Evolutionary conservation across 2,113 vertebrate genomes (phyloP), one percentile per base, ranked within the genome.

Genomic region (Procavia capensis): DNA sequence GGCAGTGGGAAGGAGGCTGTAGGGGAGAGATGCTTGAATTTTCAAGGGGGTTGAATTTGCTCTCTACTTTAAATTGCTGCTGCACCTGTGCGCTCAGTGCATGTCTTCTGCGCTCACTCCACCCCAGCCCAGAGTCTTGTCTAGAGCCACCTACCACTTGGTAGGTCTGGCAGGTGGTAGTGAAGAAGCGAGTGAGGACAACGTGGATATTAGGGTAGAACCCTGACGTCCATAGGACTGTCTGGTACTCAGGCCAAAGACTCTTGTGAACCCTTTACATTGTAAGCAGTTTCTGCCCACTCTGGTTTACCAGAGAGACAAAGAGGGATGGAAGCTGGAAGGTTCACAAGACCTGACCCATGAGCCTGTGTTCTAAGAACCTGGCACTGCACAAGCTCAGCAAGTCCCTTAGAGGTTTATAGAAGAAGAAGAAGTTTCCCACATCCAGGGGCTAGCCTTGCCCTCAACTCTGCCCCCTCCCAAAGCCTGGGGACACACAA

Each of bases 361-460:
- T 34, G 64, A 90, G 54, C 7, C 34, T 6, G 34, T 43, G 61
- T 83, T 36, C 93, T 84, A 79, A 95, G 63, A 57, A 36, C 36
- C 17, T 64, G n/a, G 31, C 11, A 27, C 54, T 34, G 34, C 34
- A 6, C 31, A 59, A 83, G 36, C 39, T 9, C n/a, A 36, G n/a
- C 45, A 45, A 36, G 17, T 29, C 47, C 39, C 41, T 66, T 20
- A 22, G 70, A 70, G 36, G 47, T 70, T 9, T 41, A 24, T 6
- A 25, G 3, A 3, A 19, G 39, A 29, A 93, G 66, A 27, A 41
- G 25, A 59, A 78, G 76, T 9, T 4, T 16, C 27, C 13, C 16
- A 20, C 43, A 5, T 57, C 50, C 45, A 59, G 50, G 47, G 4
- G 50, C 59, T 3, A 11, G 57, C 43, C 47, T 29, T 22, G 41